phyloP scores from a whole-genome alignment of 2,888 invertebrate genomes.

The Lobophora halterata region DNA sequence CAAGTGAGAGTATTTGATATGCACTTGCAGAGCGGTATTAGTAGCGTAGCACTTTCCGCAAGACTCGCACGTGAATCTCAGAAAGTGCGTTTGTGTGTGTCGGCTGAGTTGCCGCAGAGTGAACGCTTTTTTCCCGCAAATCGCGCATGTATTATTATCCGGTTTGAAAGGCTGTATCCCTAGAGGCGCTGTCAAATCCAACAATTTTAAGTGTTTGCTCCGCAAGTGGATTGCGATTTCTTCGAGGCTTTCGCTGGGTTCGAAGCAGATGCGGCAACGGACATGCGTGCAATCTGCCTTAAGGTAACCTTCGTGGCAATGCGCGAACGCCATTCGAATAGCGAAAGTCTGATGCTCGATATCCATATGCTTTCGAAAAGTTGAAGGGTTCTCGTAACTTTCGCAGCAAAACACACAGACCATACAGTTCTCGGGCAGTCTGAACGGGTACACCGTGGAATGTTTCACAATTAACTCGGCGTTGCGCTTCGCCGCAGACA shows the following conservation, averaged over 20 bases:
- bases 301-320: slow-evolving; percentile 33
- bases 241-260: slow-evolving; percentile 27
- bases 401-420: slow-evolving; percentile 71
- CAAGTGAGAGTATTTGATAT: slow-evolving; percentile 30
- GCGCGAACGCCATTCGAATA: slow-evolving; percentile 55
- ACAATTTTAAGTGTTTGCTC: slow-evolving; percentile 20
- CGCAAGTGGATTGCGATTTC: slow-evolving; percentile 34
- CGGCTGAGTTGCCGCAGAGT: slow-evolving; percentile 38
- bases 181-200: slow-evolving; percentile 25
- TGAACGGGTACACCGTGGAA: slow-evolving; percentile 72
- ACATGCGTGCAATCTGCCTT: slow-evolving; percentile 44
- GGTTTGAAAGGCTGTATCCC: slow-evolving; percentile 36
- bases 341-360: slow-evolving; percentile 59
- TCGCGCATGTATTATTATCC: slow-evolving; percentile 31
- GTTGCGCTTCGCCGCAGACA: slow-evolving; percentile 59
- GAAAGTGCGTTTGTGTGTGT: slow-evolving; percentile 44
- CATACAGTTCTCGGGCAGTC: slow-evolving; percentile 63
- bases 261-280: slow-evolving; percentile 36
- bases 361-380: slow-evolving; percentile 62
- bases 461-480: slow-evolving; percentile 68
- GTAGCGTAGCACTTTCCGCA: slow-evolving; percentile 44
- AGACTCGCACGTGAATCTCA: slow-evolving; percentile 40
- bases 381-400: slow-evolving; percentile 51
- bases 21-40: slow-evolving; percentile 32
- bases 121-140: slow-evolving; percentile 37